Base-by-base conservation (phyloP, 2,113 vertebrate species). In the Ictalurus punctatus region DNA sequence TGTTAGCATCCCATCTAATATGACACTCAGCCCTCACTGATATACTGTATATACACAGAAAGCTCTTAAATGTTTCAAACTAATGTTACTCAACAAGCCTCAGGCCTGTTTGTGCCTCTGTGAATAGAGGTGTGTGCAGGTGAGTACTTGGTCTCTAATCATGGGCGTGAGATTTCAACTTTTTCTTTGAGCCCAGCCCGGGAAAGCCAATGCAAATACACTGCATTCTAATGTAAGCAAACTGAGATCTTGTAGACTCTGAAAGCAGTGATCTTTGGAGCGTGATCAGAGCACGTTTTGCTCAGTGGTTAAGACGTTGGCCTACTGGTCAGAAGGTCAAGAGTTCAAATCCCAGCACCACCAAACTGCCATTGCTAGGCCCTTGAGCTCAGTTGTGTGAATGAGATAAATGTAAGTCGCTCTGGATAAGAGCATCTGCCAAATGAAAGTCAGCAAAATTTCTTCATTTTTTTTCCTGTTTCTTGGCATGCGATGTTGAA, bases 161-260 rank as follows among this genome's bases (percentile, higher is more conserved):
- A 12, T 61, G 10, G 21, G 30, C 21, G 48, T 59, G 52, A 87
- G 63, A 12, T 21, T 69, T 80, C 76, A 81, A 78, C 27, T 44
- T 65, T 14, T 76, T 80, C 44, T 65, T 52, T n/a, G 21, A 69
- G 44, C 61, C 19, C n/a, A 54, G 78, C 44, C 44, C 12, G 10
- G 76, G 25, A 87, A 67, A 83, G 30, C 65, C 21, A 83, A 59
- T 73, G 52, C 54, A 80, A 87, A 87, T 79, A 79, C 14, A 21
- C 3, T 58, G 85, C 56, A 10, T 79, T 78, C 52, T 44, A n/a
- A 40, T 44, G 71, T 59, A 52, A 56, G 76, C 71, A 82, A 81
- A 80, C 58, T 10, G 17, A 34, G 69, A 37, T 59, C 16, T 44
- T 14, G 44, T 54, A 25, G 12, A 27, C 44, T 48, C 44, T 54